phyloP scores from a whole-genome alignment of 2,113 vertebrate species.

The Notechis scutatus region DNA sequence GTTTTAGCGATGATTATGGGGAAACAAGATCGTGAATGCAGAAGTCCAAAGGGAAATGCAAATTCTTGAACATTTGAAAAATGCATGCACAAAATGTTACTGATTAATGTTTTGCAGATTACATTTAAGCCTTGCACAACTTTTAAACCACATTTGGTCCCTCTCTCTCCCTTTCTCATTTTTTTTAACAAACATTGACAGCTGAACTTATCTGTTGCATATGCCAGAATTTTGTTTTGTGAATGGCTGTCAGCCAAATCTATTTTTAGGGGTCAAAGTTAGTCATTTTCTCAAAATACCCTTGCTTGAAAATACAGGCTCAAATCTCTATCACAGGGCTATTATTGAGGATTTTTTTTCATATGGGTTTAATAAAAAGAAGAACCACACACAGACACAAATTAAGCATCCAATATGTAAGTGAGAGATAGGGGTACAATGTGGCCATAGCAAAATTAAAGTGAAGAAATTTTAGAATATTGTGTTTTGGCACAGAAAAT shows the following conservation, averaged over 20 bases:
- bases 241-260: slow-evolving; percentile 44
- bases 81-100: background rate
- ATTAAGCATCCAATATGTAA: background rate
- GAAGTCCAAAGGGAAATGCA: slow-evolving; percentile 10
- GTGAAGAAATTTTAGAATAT: background rate
- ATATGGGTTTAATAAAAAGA: slow-evolving; percentile 41
- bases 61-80: slow-evolving; percentile 30
- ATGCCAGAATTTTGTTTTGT: slow-evolving; percentile 24
- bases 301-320: slow-evolving; percentile 38
- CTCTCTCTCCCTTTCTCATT: background rate
- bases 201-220: slow-evolving; percentile 37
- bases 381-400: background rate
- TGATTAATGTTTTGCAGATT: background rate
- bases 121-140: slow-evolving; percentile 41
- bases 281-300: slow-evolving; percentile 50
- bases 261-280: slow-evolving; percentile 56
- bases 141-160: slow-evolving; percentile 32
- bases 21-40: slow-evolving; percentile 4
- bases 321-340: slow-evolving; percentile 29
- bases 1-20: background rate
- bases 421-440: background rate
- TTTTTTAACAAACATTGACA: slow-evolving; percentile 11
- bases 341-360: slow-evolving; percentile 30
- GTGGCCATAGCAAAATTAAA: background rate
- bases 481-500: background rate